Conservation (phyloP, 2,888 invertebrate genomes). For the Volucella inflata region DNA sequence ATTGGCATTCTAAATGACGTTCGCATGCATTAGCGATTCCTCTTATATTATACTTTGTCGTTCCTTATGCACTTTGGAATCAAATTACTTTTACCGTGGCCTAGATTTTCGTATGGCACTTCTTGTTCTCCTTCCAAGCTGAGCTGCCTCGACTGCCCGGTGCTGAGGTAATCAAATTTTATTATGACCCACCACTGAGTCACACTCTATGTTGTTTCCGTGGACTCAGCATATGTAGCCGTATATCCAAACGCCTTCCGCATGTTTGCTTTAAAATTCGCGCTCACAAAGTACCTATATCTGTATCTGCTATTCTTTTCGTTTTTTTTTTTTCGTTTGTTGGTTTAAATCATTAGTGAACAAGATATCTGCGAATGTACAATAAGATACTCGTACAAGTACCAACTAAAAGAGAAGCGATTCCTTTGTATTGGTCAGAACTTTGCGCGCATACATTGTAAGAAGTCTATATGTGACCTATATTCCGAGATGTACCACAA, state of each 20-base stretch:
- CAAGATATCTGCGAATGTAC: too few species aligned
- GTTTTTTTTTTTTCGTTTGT: constrained; percentile 37
- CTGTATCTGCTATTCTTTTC: constrained; percentile 12
- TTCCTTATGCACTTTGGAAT: constrained; percentile 39
- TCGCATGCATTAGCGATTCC: constrained; percentile 58
- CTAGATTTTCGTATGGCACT: constrained; percentile 56
- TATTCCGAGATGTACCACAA: constrained; percentile 5
- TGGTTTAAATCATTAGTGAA: constrained; percentile 22
- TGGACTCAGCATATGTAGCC: constrained; percentile 8
- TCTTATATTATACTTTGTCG: constrained; percentile 1
- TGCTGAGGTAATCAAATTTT: constrained; percentile 51
- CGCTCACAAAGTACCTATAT: background rate
- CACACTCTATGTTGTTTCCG: constrained; percentile 3
- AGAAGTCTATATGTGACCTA: constrained; percentile 27
- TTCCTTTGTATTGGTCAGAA: too few species aligned
- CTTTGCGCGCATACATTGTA: background rate
- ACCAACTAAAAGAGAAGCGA: too few species aligned
- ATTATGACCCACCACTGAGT: constrained; percentile 59
- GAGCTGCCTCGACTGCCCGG: background rate
- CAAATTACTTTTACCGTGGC: constrained; percentile 62
- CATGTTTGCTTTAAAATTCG: constrained; percentile 40
- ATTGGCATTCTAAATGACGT: constrained; percentile 70
- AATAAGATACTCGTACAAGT: too few species aligned
- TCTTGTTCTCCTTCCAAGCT: background rate
- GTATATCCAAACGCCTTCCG: constrained; percentile 5